phyloP scores from a whole-genome alignment of 2,113 vertebrate genomes.

The Clarias macrocephalus region DNA sequence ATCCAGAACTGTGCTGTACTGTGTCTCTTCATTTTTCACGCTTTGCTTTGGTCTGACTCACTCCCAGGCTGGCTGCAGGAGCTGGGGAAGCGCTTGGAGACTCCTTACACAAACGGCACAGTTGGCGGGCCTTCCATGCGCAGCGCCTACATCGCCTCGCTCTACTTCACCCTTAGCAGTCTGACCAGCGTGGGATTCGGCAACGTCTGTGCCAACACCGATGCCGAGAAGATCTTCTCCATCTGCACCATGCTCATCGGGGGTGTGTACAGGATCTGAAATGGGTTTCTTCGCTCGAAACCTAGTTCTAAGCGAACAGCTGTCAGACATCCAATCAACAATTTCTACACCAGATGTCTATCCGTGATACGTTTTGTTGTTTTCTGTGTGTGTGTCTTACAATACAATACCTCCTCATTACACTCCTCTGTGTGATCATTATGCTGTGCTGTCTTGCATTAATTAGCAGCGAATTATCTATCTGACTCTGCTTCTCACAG shows the following conservation, averaged over 20 bases:
- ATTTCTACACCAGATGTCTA: neutral
- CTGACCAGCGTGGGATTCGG: conserved; percentile 96
- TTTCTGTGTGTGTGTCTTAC: neutral
- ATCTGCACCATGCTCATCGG: conserved; percentile 97
- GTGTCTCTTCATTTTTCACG: neutral
- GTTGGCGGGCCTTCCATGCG: conserved; percentile 85
- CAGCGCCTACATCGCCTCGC: conserved; percentile 91
- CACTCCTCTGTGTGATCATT: neutral
- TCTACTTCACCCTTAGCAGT: conserved; percentile 98
- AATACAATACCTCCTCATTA: neutral
- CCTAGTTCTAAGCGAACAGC: neutral
- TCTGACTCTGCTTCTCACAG: conserved; percentile 62
- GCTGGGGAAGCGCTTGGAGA: conserved; percentile 89
- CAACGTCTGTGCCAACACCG: conserved; percentile 93
- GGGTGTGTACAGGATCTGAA: conserved; percentile 69
- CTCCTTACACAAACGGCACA: conserved; percentile 86
- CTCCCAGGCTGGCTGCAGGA: conserved; percentile 90
- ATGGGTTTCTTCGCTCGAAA: neutral
- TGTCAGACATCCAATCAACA: neutral
- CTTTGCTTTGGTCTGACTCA: neutral
- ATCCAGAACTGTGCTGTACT: neutral
- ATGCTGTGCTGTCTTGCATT: neutral
- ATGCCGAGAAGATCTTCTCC: conserved; percentile 95
- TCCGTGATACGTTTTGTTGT: neutral
- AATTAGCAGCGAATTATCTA: neutral